Conservation (phyloP, 2,888 invertebrate genomes). For the Erebia aethiops region DNA sequence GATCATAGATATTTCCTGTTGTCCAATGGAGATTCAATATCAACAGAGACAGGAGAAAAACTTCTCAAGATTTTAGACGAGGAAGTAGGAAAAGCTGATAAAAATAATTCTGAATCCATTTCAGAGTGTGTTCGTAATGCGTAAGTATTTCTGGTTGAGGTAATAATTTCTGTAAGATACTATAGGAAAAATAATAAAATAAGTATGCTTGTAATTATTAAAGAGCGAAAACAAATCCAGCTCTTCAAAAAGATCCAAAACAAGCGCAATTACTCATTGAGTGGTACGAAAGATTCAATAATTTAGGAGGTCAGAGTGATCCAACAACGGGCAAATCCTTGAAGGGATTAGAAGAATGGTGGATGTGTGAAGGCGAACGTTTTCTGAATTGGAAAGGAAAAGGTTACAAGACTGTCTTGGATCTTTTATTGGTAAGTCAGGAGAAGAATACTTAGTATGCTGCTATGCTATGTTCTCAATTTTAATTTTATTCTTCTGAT, state of each 20-base stretch:
- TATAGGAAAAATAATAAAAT: background rate
- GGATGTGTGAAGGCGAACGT: conserved; percentile 87
- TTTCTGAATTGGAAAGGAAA: conserved; percentile 88
- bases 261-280: conserved; percentile 80
- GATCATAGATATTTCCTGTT: conserved; percentile 58
- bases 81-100: conserved; percentile 58
- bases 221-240: conserved; percentile 55
- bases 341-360: conserved; percentile 83
- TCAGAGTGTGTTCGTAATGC: conserved; percentile 53
- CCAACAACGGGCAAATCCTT: conserved; percentile 82
- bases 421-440: conserved; percentile 85
- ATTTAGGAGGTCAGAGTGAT: conserved; percentile 83
- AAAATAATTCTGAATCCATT: conserved; percentile 58
- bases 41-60: conserved; percentile 49
- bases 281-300: conserved; percentile 85
- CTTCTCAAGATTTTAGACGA: conserved; percentile 54
- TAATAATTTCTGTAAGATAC: background rate
- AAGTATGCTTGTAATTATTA: conserved; percentile 38
- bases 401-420: conserved; percentile 87
- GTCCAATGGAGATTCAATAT: conserved; percentile 64
- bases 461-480: background rate
- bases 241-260: conserved; percentile 58
- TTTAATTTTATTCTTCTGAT: background rate
- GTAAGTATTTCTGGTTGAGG: conserved; percentile 49
- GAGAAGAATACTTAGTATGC: background rate